phyloP scores from a whole-genome alignment of 2,888 invertebrate species.

The Stomorhina lunata region DNA sequence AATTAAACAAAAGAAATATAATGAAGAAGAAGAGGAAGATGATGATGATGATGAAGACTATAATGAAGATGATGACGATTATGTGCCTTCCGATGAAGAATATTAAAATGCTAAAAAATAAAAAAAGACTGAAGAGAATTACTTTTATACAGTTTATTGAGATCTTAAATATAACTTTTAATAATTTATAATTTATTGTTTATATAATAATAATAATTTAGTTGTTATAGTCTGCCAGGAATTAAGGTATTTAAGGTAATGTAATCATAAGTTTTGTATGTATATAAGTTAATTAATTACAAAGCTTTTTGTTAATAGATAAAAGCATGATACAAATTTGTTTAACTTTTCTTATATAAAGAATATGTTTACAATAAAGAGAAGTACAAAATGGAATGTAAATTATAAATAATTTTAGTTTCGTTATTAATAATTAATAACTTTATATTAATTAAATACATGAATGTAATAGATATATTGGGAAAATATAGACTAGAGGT shows the following conservation, averaged over 20 bases:
- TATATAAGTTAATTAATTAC: constrained; percentile 20
- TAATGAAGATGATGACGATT: background rate
- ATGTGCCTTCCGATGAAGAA: constrained; percentile 9
- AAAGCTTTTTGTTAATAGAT: constrained; percentile 11
- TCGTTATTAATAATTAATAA: background rate
- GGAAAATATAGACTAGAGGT: constrained; percentile 22
- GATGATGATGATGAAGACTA: constrained; percentile 46
- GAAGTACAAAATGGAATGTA: constrained; percentile 35
- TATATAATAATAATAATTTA: constrained; percentile 22
- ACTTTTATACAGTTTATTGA: constrained; percentile 15
- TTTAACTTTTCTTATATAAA: background rate
- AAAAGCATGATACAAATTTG: background rate
- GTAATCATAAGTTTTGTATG: background rate
- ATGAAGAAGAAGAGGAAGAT: constrained; percentile 47
- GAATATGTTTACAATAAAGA: constrained; percentile 1
- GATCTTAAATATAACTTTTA: constrained; percentile 26
- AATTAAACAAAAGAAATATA: constrained; percentile 2
- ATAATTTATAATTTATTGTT: constrained; percentile 32
- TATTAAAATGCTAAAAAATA: background rate
- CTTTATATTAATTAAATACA: constrained; percentile 12
- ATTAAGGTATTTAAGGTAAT: constrained; percentile 18
- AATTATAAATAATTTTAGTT: background rate
- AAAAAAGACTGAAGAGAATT: constrained; percentile 27
- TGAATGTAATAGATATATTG: background rate
- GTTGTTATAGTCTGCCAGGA: constrained; percentile 39